phyloP scores from a whole-genome alignment of 2,888 invertebrate species.

The Ormyrus rosae region DNA sequence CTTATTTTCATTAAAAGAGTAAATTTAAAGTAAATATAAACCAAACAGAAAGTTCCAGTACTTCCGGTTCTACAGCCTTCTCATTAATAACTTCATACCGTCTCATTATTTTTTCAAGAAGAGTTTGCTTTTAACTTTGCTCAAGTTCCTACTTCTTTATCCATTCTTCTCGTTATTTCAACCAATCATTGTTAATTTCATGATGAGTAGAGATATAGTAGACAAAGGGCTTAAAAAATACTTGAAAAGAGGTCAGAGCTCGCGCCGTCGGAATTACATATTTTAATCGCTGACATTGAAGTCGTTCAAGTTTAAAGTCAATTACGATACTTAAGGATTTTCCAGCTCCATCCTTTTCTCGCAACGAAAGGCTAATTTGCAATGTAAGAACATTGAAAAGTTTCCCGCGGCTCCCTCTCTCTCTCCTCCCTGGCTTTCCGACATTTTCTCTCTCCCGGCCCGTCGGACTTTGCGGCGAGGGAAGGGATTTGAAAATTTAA shows the following conservation, averaged over 20 bases:
- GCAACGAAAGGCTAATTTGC: conserved; percentile 29
- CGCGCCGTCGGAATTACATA: conserved; percentile 14
- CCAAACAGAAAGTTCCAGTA: too few relatives aligned
- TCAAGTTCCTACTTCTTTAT: neutral
- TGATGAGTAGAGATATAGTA: neutral
- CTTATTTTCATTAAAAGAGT: too few relatives aligned
- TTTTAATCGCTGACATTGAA: conserved; percentile 42
- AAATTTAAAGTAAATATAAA: too few relatives aligned
- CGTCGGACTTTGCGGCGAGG: conserved; percentile 11
- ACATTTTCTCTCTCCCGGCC: neutral
- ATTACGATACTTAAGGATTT: conserved; percentile 43
- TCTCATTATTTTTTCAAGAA: conserved; percentile 18
- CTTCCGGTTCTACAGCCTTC: neutral
- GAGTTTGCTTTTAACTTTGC: neutral
- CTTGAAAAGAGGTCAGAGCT: neutral
- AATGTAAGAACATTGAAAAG: conserved; percentile 46
- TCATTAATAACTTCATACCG: conserved; percentile 1
- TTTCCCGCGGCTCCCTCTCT: neutral
- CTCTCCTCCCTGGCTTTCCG: neutral
- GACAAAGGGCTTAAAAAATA: neutral
- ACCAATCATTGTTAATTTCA: conserved; percentile 10
- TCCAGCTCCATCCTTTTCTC: neutral
- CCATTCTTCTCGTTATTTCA: conserved; percentile 18
- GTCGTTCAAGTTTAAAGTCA: conserved; percentile 42
- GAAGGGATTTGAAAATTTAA: conserved; percentile 48